A percentile compares a stretch with the other conserved stretches of the same genome.
phyloP scores from a whole-genome alignment of 2,888 invertebrate genomes.

The Phortica magna region DNA sequence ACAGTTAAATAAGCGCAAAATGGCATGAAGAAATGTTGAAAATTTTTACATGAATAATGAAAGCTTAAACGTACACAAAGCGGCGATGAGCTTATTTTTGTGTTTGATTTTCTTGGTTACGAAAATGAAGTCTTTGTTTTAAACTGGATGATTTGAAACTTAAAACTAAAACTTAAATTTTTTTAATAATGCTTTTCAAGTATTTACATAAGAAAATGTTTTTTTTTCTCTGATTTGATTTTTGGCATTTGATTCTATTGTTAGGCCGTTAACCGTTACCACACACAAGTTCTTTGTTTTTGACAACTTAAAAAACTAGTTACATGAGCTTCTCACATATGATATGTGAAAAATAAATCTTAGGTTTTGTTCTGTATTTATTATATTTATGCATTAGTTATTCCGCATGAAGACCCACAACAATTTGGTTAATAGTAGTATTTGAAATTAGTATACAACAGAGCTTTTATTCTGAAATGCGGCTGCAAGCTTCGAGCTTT shows the following conservation, averaged over 20 bases:
- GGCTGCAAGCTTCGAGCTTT: conserved; percentile 62
- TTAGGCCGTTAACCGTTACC: conserved; percentile 45
- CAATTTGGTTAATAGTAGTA: conserved; percentile 62
- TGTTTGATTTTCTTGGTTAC: neutral
- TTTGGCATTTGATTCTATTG: conserved; percentile 13
- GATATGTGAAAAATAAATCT: neutral
- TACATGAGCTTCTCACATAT: conserved; percentile 18
- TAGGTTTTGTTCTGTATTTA: conserved; percentile 15
- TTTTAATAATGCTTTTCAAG: conserved; percentile 12
- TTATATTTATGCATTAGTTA: conserved; percentile 48
- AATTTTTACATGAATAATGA: conserved; percentile 44
- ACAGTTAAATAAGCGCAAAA: conserved; percentile 12
- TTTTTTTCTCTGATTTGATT: conserved; percentile 15
- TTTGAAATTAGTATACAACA: conserved; percentile 72
- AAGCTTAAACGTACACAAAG: conserved; percentile 70
- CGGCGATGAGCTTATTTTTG: conserved; percentile 58
- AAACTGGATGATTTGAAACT: conserved; percentile 44
- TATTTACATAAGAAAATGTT: conserved; percentile 4
- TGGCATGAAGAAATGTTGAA: neutral
- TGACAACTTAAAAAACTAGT: conserved; percentile 36
- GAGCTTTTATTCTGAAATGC: conserved; percentile 56
- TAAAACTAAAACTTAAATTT: conserved; percentile 33
- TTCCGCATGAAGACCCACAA: conserved; percentile 69
- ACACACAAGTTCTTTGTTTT: conserved; percentile 28
- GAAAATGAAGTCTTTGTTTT: conserved; percentile 31